Base-by-base conservation (phyloP, 1,140 invertebrate genomes). In the Eubasilissa regina region DNA sequence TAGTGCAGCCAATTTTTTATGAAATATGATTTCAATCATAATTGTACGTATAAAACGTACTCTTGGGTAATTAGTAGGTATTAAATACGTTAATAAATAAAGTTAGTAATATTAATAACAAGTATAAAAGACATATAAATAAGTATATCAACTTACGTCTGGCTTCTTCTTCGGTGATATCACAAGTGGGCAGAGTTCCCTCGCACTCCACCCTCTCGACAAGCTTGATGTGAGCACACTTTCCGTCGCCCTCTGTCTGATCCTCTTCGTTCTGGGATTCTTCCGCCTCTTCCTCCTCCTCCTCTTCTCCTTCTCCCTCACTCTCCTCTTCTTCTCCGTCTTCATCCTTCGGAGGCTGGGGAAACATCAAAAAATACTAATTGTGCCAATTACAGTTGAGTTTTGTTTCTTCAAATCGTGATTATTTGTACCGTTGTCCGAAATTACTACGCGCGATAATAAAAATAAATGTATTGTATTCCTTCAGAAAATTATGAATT, bases 201-300 rank as follows among this genome's bases (percentile, higher is more conserved):
- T 79, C 64, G 48, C 82, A 83, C 8, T 79, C 72, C 15, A 80
- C 82, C 25, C 78, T 73, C 47, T 84, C 79, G 15, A 56, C 62
- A 43, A 80, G 11, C 25, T 56, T 48, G 3, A 80, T 51, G 58
- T 80, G 55, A 0, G 44, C 55, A 35, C 80, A 80, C 13, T n/a
- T 19, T 1, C 80, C 58, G 44, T 21, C 48, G 47, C 17, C 12
- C n/a, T 75, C 58, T 25, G 25, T 48, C 15, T 51, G 43, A 6
- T 77, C 70, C 48, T 79, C 25, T n/a, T 44, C 51, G 44, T 56
- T 58, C 25, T 53, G 68, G n/a, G 66, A 53, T 55, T 68, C 58
- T 70, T 75, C 70, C 4, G 70, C 75, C n/a, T 82, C 62, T 13
- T 79, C 56, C 13, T 75, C 78, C 47, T 25, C 48, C 6, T 68